Base-by-base conservation (phyloP, 2,888 invertebrate species). In the Lasioglossum leucozonium region DNA sequence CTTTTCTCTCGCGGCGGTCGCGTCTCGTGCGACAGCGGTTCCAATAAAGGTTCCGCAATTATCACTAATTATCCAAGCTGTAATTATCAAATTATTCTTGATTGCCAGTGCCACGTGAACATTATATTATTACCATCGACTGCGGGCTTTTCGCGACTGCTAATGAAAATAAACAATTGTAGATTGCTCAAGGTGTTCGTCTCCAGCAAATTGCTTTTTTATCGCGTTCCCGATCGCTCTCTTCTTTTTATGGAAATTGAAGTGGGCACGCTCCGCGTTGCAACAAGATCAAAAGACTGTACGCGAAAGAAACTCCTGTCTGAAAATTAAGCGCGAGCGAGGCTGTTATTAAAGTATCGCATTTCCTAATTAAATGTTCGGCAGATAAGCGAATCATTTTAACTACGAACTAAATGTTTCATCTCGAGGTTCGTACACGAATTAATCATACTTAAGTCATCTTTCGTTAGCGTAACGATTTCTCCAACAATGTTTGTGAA, bases 351-450 rank as follows among this genome's bases (percentile, higher is more conserved):
- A 62, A 62, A 16, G 62, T 62, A 62, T 62, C 62, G 2, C 30
- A 62, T 62, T 62, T 62, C 62, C 30, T 30, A 16, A 62, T 62
- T 62, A 62, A 62, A 62, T 16, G 26, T 30, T 62, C 62, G 8
- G 30, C 13, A 62, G 62, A 16, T 26, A 62, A n/a, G 51, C 51
- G 51, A 10, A 51, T 51, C 51, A 10, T n/a, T 51, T 22, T n/a
- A 51, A 51, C 51, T 51, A n/a, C 51, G 51, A 62, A 62, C 62
- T 62, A 30, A 62, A 62, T 62, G 62, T 30, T 62, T 16, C 26
- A 6, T 30, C 30, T 16, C 62, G 13, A 30, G 16, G 16, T 6
- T 62, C 6, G 30, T 62, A 30, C 5, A 26, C 30, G 30, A 62
- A 5, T 62, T 62, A 62, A 62, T 62, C 30, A 13, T 22, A 2